Evolutionary conservation across 2,888 invertebrate genomes (phyloP), one percentile per base, ranked within the genome.

Genomic region (Leuctra nigra): DNA sequence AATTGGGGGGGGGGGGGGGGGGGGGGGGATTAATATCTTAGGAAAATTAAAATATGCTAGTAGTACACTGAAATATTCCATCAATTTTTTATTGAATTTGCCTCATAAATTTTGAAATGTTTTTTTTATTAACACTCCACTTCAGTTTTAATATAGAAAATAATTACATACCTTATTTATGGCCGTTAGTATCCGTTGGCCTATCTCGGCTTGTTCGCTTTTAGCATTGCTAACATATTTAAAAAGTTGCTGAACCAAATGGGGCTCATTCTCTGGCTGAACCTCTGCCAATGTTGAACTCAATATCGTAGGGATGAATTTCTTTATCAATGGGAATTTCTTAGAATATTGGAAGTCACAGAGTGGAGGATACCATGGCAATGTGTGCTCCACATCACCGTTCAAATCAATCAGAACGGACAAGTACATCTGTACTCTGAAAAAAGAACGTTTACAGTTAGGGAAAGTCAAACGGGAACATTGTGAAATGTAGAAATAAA

Each of bases 351-450:
- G 33, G 33, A 50, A 50, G 57, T 73, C 73, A 65, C 88, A 89
- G 7, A 78, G 71, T 0, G 88, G 88, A 16, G 87, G 87, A 67
- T 86, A 83, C 87, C 87, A 88, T 2, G 88, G 88, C 60, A 88
- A 71, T 41, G 83, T 79, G 64, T 87, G 84, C 65, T 86, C 82
- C 13, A 75, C 75, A 3, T 74, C 74, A 13, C 73, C 70, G 4
- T 79, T 74, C 48, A 87, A 75, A 6, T 80, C 83, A 60, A 87
- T 80, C 53, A 78, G 78, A 29, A 80, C 80, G 1, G 80, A 79
- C 56, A 87, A 70, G 56, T 85, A 71, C 16, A 71, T 68, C 52
- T 69, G 71, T 54, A 80, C 64, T 61, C 80, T 80, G 69, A 35
- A 33, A 23, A 4, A 46, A 6, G 13, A 46, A 46, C 7, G 24